Conservation (phyloP, 2,888 invertebrate genomes). For the Acronicta leporina region DNA sequence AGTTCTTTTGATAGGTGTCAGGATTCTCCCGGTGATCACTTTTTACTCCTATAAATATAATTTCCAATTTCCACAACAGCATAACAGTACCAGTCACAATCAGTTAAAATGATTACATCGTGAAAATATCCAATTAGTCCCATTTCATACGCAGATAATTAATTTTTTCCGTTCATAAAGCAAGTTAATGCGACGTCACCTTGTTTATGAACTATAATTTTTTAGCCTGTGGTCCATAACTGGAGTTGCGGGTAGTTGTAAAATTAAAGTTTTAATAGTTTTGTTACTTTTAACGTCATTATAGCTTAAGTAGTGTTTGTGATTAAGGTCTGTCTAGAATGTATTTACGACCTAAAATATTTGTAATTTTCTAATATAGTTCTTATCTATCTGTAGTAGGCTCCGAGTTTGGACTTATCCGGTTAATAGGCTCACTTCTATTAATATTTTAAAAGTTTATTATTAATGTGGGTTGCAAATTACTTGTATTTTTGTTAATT, state of each 20-base stretch:
- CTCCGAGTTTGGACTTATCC: too few species aligned
- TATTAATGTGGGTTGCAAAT: too few species aligned
- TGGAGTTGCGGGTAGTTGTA: slow-evolving; percentile 3
- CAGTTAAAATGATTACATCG: slow-evolving; percentile 40
- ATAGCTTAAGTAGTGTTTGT: too few species aligned
- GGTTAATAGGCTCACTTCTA: too few species aligned
- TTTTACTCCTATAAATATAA: background rate
- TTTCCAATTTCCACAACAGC: slow-evolving; percentile 4
- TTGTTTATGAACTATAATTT: slow-evolving; percentile 36
- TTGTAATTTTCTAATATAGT: too few species aligned
- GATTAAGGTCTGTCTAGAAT: too few species aligned
- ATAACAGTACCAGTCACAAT: slow-evolving; percentile 12
- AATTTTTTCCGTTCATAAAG: slow-evolving; percentile 53
- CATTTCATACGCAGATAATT: slow-evolving; percentile 48
- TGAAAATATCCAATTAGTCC: slow-evolving; percentile 47
- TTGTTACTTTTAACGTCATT: background rate
- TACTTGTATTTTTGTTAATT: too few species aligned
- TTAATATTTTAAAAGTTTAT: too few species aligned
- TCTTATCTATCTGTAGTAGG: too few species aligned
- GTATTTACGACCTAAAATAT: too few species aligned
- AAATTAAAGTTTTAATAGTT: slow-evolving; percentile 1
- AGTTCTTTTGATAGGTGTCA: too few species aligned
- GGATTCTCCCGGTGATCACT: too few species aligned
- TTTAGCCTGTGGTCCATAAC: slow-evolving; percentile 29
- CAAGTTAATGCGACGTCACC: slow-evolving; percentile 32